These are phyloP conservation scores for Salmo trutta DNA, from an alignment of 2,797 vertebrate species.

Conservation along the genomic window DNA sequence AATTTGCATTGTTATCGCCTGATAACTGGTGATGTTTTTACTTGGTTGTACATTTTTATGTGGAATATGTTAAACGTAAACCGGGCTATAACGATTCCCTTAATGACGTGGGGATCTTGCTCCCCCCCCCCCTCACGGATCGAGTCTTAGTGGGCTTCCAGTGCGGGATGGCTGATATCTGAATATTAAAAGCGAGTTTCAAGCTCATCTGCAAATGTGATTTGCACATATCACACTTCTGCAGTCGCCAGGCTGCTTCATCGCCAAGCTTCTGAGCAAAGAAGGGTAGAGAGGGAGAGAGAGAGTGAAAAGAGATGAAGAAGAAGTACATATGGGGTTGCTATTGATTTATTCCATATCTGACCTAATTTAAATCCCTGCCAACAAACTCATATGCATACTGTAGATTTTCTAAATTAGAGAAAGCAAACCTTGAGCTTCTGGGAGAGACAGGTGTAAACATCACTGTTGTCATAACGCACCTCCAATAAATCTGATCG, in stretches of 20 bases:
- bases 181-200: constrained; percentile 86
- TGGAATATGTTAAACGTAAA: constrained; percentile 80
- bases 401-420: constrained; percentile 83
- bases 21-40: constrained; percentile 80
- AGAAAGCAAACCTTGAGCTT: constrained; percentile 71
- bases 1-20: constrained; percentile 79
- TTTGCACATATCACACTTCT: constrained; percentile 84
- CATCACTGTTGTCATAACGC: constrained; percentile 78
- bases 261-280: constrained; percentile 78
- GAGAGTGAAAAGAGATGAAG: constrained; percentile 29
- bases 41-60: constrained; percentile 75
- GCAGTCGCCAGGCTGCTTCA: constrained; percentile 81
- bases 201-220: constrained; percentile 87
- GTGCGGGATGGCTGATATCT: constrained; percentile 80
- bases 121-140: constrained; percentile 59
- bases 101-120: constrained; percentile 76
- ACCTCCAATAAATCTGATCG: constrained; percentile 78
- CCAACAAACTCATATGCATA: constrained; percentile 83
- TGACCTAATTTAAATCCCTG: constrained; percentile 86
- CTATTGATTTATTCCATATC: constrained; percentile 84
- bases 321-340: constrained; percentile 81
- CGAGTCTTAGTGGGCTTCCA: constrained; percentile 77
- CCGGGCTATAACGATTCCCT: constrained; percentile 72
- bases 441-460: constrained; percentile 81
- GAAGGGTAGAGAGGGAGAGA: constrained; percentile 51